Base-by-base conservation (phyloP, 2,113 vertebrate species). In the Salminus brasiliensis region DNA sequence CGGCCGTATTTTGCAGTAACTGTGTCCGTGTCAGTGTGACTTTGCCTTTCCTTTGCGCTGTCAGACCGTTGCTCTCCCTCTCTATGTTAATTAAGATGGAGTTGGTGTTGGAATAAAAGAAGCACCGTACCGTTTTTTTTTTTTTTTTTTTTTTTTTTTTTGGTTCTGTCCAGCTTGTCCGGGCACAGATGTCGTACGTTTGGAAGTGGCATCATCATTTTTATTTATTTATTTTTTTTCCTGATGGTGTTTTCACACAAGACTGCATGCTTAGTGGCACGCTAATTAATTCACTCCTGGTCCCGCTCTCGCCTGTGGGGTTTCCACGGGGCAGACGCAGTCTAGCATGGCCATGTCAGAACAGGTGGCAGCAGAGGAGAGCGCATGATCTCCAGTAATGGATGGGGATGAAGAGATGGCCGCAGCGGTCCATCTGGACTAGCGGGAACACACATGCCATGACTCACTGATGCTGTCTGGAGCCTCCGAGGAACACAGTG, bases 341-440 rank as follows among this genome's bases (percentile, higher is more conserved):
- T 81, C 79, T 78, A 78, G 55, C 83, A 43, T 78, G 71, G 65
- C 82, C 53, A 5, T 84, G 74, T 80, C 71, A 78, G 79, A 69
- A 79, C 79, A 81, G 79, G 75, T 84, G 79, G 83, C 71, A 71
- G 59, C 63, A 84, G 65, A 74, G 59, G 65, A 55, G 68, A 66
- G 70, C n/a, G 16, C 68, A 81, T 81, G 75, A 81, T 78, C 83
- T 81, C 65, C 75, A 63, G 75, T 84, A 84, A 84, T 81, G 52
- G 83, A 84, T 81, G 57, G 75, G 83, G 79, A 78, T 78, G 45
- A 72, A 84, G 41, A 21, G 57, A 71, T 21, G 57, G 76, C 74
- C 39, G 47, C 79, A 29, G 79, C 52, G 55, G 63, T 84, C 71
- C 76, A 84, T 84, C 79, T 74, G 72, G 79, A 79, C 75, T 60